Evolutionary conservation across 1,140 invertebrate genomes (phyloP).

Genomic region (Trypoxylus dichotomus): DNA sequence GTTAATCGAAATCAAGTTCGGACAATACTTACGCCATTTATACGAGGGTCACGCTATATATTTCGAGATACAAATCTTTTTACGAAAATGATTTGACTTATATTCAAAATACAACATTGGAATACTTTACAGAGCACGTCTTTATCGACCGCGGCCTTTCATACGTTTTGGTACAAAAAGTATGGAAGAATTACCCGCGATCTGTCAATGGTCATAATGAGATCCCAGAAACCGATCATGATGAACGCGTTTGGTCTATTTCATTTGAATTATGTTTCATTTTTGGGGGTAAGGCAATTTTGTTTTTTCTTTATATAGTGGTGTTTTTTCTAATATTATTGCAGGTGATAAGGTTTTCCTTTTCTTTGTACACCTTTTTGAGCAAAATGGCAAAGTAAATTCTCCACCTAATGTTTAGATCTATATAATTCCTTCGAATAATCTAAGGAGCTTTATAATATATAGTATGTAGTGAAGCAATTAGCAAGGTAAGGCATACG

Average conservation of each 20-base stretch:
- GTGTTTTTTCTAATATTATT: neutral
- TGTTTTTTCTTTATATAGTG: neutral
- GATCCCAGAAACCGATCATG: neutral
- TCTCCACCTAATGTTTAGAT: too few relatives aligned
- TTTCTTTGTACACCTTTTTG: neutral
- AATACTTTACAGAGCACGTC: neutral
- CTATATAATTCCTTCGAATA: too few relatives aligned
- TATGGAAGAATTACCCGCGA: neutral
- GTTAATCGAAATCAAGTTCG: too few relatives aligned
- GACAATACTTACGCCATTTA: too few relatives aligned
- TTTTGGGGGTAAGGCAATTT: neutral
- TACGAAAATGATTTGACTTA: neutral
- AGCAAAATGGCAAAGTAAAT: neutral
- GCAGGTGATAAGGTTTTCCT: neutral
- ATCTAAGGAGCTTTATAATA: too few relatives aligned
- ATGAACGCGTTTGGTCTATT: slow-evolving; percentile 1
- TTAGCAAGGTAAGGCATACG: too few relatives aligned
- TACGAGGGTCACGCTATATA: too few relatives aligned
- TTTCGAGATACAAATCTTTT: neutral
- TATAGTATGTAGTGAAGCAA: too few relatives aligned
- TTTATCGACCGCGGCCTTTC: neutral
- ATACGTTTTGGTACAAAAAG: neutral
- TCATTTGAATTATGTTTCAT: neutral
- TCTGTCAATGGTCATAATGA: neutral
- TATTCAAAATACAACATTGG: neutral